Base-by-base conservation (phyloP, 2,797 vertebrate species). In the Girardinus metallicus region DNA sequence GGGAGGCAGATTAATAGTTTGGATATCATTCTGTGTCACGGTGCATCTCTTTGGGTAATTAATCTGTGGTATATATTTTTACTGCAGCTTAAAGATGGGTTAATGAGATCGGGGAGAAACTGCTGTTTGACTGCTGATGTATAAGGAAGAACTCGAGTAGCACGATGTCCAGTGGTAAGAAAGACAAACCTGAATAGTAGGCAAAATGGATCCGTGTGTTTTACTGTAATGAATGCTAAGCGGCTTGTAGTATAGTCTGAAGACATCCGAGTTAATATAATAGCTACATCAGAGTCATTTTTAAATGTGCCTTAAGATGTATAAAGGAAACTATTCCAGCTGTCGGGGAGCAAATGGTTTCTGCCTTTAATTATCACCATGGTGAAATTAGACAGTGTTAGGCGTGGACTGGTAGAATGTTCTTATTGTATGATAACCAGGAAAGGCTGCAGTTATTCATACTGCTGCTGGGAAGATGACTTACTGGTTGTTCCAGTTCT, bases 1-100 rank as follows among this genome's bases (percentile, higher is more conserved):
- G 34, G 62, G 34, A 66, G 62, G 62, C 62, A 39, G 34, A 66
- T 66, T 66, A 66, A 66, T 66, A 66, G 31, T 15, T 64, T 64
- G 31, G 34, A 18, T 36, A 36, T 36, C 12, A 34, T 64, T 64
- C 16, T 64, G 34, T 64, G 62, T 36, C 31, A 36, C 8, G 6
- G 57, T 64, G 34, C 62, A 64, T 64, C 62, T 64, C 34, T 64
- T 16, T 64, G 8, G 34, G 62, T 34, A 64, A 36, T 64, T 34
- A 36, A 36, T 64, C 31, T 36, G 10, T 1, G 34, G 34, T 64
- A 36, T 18, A 64, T 21, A 64, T 64, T 64, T 64, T 34, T 18
- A 66, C 31, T 66, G 9, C 8, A 39, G 62, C 5, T 36, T 66
- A 66, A 66, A 39, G 34, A 66, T 36, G 57, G 29, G 57, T 60